These are phyloP conservation scores for Rhamphomyia laevipes DNA, from an alignment of 2,888 invertebrate genomes.

Conservation along the genomic window DNA sequence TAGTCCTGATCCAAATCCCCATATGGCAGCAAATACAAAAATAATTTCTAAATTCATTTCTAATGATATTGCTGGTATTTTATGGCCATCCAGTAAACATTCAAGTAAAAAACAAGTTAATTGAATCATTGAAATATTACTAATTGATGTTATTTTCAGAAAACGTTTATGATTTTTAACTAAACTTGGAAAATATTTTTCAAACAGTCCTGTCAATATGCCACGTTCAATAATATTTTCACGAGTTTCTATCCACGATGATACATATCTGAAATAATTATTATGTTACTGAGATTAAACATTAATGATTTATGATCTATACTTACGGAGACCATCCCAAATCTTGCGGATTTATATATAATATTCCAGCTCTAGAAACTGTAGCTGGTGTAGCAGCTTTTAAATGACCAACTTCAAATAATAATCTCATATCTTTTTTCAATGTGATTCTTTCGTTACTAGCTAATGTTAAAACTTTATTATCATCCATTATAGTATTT, in stretches of 20 bases:
- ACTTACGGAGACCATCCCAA: slow-evolving; percentile 89
- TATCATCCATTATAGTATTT: slow-evolving; percentile 96
- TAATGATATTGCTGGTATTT: slow-evolving; percentile 51
- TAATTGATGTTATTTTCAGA: slow-evolving; percentile 83
- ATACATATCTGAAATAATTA: slow-evolving; percentile 53
- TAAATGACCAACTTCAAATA: slow-evolving; percentile 87
- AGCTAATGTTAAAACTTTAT: slow-evolving; percentile 87
- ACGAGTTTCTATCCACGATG: slow-evolving; percentile 79
- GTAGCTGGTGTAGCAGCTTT: slow-evolving; percentile 93
- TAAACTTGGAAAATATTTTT: slow-evolving; percentile 83
- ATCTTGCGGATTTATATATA: slow-evolving; percentile 88
- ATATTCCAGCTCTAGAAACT: slow-evolving; percentile 87
- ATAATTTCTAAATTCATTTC: slow-evolving; percentile 66
- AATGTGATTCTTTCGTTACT: slow-evolving; percentile 91
- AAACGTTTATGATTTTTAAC: slow-evolving; percentile 68
- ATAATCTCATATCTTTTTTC: slow-evolving; percentile 74
- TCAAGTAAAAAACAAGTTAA: slow-evolving; percentile 82
- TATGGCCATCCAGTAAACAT: slow-evolving; percentile 48
- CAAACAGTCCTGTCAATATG: slow-evolving; percentile 76
- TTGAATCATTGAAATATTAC: slow-evolving; percentile 80
- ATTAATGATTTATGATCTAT: too few species aligned
- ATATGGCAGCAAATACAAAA: slow-evolving; percentile 80
- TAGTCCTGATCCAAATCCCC: slow-evolving; percentile 88
- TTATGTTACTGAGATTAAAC: slow-evolving; percentile 1
- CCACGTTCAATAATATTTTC: slow-evolving; percentile 64